Evolutionary conservation across 2,888 invertebrate species (phyloP).

Genomic region (Orthosia cruda): DNA sequence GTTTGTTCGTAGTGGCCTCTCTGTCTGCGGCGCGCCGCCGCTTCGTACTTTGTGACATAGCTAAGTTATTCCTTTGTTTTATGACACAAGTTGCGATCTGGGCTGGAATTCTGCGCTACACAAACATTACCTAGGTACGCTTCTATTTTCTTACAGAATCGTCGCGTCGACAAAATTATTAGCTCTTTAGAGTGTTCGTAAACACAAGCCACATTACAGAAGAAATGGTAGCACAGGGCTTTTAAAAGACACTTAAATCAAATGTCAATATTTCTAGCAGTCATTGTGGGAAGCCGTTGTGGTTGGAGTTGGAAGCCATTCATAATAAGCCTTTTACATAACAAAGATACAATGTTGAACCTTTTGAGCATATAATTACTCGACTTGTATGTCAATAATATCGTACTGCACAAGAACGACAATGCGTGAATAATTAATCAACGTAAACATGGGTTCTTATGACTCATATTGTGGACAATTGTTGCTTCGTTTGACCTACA

Average conservation of each 20-base stretch:
- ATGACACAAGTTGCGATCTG: background rate
- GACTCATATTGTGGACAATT: constrained; percentile 21
- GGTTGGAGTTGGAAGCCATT: constrained; percentile 27
- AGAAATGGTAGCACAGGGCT: background rate
- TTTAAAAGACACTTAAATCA: background rate
- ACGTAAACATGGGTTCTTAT: constrained; percentile 13
- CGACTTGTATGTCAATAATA: constrained; percentile 14
- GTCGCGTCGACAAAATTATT: background rate
- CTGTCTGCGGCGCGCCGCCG: too few relatives aligned
- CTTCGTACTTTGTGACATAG: too few relatives aligned
- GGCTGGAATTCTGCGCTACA: background rate
- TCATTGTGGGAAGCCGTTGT: constrained; percentile 36
- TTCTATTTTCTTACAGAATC: background rate
- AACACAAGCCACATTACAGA: background rate
- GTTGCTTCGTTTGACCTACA: background rate
- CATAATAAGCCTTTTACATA: constrained; percentile 27
- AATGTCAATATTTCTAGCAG: constrained; percentile 32
- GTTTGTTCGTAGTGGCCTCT: too few relatives aligned
- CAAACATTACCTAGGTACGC: background rate
- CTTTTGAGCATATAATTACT: background rate
- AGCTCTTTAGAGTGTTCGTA: background rate
- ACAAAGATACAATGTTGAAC: constrained; percentile 9
- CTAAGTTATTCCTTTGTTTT: background rate
- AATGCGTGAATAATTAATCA: background rate
- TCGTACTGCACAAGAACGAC: background rate